Evolutionary conservation across 64 coral and sea anemone species (phyloP), one percentile per base, ranked within the genome.

Genomic region (Actinia equina): DNA sequence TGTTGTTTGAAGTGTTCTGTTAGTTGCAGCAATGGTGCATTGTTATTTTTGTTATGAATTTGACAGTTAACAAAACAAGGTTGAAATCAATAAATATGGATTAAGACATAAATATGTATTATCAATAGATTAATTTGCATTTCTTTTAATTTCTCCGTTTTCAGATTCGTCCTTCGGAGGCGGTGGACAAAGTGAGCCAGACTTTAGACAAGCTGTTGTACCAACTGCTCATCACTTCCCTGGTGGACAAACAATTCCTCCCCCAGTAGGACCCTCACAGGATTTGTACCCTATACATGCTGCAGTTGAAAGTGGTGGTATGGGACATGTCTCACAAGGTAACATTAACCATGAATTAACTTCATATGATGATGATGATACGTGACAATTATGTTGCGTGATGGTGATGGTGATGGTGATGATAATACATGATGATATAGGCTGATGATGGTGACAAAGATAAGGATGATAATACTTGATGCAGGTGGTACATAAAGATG

Each of bases 191-290:
- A 59, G 86, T 79, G 88, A 92, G 84, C 86, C 89, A 52, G 94
- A 96, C 53, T 96, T 96, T 18, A 87, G 86, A 19, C 94, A 96
- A 85, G 91, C 91, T 13, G 94, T 89, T 61, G 86, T 92, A 12
- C 94, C 94, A 2, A 96, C 94, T 79, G 89, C 94, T 74, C 94
- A 96, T 78, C 94, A 96, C 65, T 96, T 90, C 61, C 94, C 94
- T 88, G 94, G 91, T n/a, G 91, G 94, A 74, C 94, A 96, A 27
- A 93, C 91, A 13, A 93, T 96, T 71, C 91, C 91, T 83, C 88
- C 91, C 70, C 89, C 88, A 17, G 88, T 96, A 13, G 88, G 79
- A 0, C 82, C 85, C 2, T 84, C 88, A 45, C 91, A 86, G 37
- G 90, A 92, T 14, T 77, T 92, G 85, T 92, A 92, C 46, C 60